phyloP scores from a whole-genome alignment of 2,888 invertebrate genomes.

The Luperina testacea region DNA sequence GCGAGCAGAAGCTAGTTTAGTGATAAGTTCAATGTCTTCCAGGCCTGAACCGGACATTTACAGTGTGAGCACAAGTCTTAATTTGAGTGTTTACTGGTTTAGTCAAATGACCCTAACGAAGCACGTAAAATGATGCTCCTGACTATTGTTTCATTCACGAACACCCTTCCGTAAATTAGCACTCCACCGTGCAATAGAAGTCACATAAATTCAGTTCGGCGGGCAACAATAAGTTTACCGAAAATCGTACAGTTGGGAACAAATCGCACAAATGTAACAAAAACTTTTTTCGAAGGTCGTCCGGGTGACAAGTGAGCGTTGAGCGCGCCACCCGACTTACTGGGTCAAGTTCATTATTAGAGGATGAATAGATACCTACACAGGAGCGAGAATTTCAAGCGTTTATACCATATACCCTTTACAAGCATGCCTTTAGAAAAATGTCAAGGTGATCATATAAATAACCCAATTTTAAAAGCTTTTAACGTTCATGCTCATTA shows the following conservation, averaged over 20 bases:
- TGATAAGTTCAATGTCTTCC: neutral
- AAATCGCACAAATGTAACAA: conserved; percentile 66
- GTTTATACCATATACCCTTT: conserved; percentile 49
- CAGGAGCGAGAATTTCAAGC: conserved; percentile 56
- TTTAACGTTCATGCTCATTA: conserved; percentile 2
- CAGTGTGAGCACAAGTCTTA: neutral
- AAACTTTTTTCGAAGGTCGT: conserved; percentile 79
- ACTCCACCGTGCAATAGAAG: neutral
- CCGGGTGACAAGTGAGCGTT: conserved; percentile 69
- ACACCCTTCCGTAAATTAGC: neutral
- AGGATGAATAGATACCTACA: conserved; percentile 72
- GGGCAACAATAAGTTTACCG: conserved; percentile 11
- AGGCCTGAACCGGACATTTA: neutral
- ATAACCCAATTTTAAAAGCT: conserved; percentile 27
- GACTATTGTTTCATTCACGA: neutral
- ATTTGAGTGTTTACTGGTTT: neutral
- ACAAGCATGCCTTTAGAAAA: conserved; percentile 39
- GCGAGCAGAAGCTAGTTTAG: too few species aligned
- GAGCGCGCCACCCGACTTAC: conserved; percentile 68
- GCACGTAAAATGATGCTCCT: neutral
- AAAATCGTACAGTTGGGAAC: conserved; percentile 46
- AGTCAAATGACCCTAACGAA: neutral
- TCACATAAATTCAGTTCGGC: neutral
- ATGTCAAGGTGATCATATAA: conserved; percentile 27
- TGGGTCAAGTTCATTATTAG: conserved; percentile 85